A percentile compares a stretch with the other conserved stretches of the same genome.
Conservation (phyloP, 1,140 invertebrate genomes). For the Myzus persicae region DNA sequence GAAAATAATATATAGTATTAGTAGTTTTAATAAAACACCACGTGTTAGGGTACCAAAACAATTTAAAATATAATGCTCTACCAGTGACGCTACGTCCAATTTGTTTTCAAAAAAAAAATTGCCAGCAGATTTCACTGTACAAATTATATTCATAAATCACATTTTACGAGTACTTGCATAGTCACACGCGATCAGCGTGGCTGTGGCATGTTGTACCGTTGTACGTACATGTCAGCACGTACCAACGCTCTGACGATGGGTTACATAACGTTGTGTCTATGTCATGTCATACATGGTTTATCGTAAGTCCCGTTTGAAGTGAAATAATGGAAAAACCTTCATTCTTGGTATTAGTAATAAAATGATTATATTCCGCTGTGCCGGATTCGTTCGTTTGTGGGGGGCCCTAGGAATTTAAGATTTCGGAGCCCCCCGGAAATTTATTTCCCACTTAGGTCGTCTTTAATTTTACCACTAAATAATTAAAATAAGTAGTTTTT, state of each 20-base stretch:
- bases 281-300: background rate
- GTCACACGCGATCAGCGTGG: background rate
- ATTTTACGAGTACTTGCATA: background rate
- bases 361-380: no score
- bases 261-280: background rate
- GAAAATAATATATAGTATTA: background rate
- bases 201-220: background rate
- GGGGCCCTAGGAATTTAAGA: no score
- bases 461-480: no score
- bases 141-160: slow-evolving; percentile 14
- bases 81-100: background rate
- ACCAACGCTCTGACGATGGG: background rate
- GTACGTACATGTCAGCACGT: background rate
- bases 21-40: background rate
- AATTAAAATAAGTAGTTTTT: no score
- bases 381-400: no score
- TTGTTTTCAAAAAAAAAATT: background rate
- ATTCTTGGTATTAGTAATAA: background rate
- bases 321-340: background rate
- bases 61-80: background rate
- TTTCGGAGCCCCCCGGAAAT: no score
- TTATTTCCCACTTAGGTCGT: no score
- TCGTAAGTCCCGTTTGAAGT: background rate
- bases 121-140: background rate
- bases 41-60: background rate